A percentile compares a stretch with the other conserved stretches of the same genome.
Conservation (phyloP, 2,113 vertebrate species). For the Pelecanoides urinatrix region DNA sequence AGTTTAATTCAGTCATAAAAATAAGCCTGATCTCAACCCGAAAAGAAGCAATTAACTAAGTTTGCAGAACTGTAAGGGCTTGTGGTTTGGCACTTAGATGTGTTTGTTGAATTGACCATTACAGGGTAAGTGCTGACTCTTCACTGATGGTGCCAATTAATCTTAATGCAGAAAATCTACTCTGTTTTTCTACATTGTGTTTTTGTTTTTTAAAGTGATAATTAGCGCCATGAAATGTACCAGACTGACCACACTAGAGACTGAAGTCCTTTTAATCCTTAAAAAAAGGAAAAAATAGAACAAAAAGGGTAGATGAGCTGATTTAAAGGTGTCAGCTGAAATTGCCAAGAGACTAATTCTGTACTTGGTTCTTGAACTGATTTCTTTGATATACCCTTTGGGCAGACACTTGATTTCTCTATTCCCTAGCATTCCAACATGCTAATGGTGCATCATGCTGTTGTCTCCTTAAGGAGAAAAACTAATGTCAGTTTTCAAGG, state of each 20-base stretch:
- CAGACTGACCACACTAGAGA: not conserved
- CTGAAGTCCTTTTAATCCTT: not conserved
- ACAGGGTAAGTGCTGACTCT: slow-evolving; percentile 25
- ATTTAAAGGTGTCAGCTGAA: not conserved
- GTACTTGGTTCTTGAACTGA: not conserved
- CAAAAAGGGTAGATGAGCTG: not conserved
- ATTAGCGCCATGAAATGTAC: not conserved
- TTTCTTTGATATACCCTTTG: not conserved
- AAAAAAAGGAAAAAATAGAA: not conserved
- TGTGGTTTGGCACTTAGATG: slow-evolving; percentile 24
- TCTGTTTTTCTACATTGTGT: not conserved
- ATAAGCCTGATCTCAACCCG: not conserved
- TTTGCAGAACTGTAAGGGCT: not conserved
- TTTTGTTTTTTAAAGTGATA: slow-evolving; percentile 10
- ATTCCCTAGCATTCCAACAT: not conserved
- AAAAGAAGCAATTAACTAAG: slow-evolving; percentile 29
- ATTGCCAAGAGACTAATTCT: not conserved
- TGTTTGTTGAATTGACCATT: slow-evolving; percentile 47
- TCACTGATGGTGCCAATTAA: slow-evolving; percentile 27
- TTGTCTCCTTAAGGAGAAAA: not conserved
- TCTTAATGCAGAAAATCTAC: slow-evolving; percentile 31
- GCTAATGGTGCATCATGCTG: not conserved
- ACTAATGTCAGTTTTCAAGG: not conserved
- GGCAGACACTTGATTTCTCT: not conserved
- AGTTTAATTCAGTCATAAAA: slow-evolving; percentile 17